Percentiles rank a stretch among this genome's conserved stretches.
Conservation (phyloP, 2,797 vertebrate genomes). For the Zenarchopterus dispar region DNA sequence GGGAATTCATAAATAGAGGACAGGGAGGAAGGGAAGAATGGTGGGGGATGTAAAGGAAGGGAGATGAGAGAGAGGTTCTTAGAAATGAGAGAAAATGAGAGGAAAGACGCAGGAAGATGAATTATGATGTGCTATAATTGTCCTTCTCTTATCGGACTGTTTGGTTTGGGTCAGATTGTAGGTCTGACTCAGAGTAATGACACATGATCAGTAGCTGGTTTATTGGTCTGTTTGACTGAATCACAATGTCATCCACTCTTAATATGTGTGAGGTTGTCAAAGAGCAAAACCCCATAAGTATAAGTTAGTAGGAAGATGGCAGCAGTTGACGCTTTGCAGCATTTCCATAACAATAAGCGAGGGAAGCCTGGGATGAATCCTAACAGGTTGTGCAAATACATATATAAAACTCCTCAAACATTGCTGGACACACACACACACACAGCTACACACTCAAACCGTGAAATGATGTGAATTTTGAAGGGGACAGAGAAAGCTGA, state of each 20-base stretch:
- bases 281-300: slow-evolving; percentile 32
- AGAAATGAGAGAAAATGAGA: slow-evolving; percentile 42
- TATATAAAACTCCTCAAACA: slow-evolving; percentile 1
- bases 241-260: slow-evolving; percentile 21
- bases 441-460: slow-evolving; percentile 26
- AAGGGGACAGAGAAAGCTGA: slow-evolving; percentile 24
- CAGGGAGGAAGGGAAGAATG: slow-evolving; percentile 32
- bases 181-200: slow-evolving; percentile 60
- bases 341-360: slow-evolving; percentile 48
- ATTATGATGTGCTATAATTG: slow-evolving; percentile 63
- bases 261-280: slow-evolving; percentile 24
- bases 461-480: slow-evolving; percentile 38
- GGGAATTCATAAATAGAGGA: slow-evolving; percentile 87
- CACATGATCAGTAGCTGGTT: slow-evolving; percentile 68
- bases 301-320: slow-evolving; percentile 18
- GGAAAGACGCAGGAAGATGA: slow-evolving; percentile 55
- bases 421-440: slow-evolving; percentile 16
- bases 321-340: slow-evolving; percentile 51
- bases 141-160: slow-evolving; percentile 67
- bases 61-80: slow-evolving; percentile 57
- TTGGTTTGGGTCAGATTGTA: slow-evolving; percentile 61
- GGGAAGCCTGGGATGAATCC: slow-evolving; percentile 26
- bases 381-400: slow-evolving; percentile 35
- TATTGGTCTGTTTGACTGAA: slow-evolving; percentile 63
- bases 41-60: slow-evolving; percentile 51